Evolutionary conservation across 1,140 invertebrate genomes (phyloP), one percentile per base, ranked within the genome.

Genomic region (Chironomus striatipennis): DNA sequence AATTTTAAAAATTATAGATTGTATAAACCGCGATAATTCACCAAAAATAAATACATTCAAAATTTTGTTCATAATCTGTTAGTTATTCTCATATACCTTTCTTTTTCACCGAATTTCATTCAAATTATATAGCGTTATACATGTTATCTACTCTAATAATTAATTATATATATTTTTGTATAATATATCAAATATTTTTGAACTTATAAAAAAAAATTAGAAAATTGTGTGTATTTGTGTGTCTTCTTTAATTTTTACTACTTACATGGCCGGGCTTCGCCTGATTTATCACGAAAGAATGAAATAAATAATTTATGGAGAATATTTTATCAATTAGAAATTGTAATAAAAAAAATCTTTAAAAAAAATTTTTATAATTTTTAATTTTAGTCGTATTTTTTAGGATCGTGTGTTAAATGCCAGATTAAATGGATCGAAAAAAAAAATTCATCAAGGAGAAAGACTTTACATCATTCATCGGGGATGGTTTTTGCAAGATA

Each of bases 201-300:
- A 57, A 57, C 47, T 57, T n/a, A 57, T 15, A 12, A 57, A 57
- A n/a, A 5, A 57, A 57, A 34, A 34, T n/a, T n/a, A n/a, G n/a
- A n/a, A n/a, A n/a, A n/a, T n/a, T n/a, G 24, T 2, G 24, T 34
- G 24, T 34, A n/a, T n/a, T n/a, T n/a, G 24, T 57, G n/a, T 57
- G 47, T 57, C 47, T 70, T 70, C 20, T 70, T 34, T 18, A n/a
- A 74, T 65, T 17, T 47, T n/a, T 77, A 79, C 85, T 90, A 91
- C 90, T 91, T 89, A 91, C 90, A 86, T 87, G 87, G 78, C 83
- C 85, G 75, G 88, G 89, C 83, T 91, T 91, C 80, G 89, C 90
- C 90, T 91, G 85, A 79, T 79, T n/a, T 18, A 70, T 70, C 20
- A 20, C n/a, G 17, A 70, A 17, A 70, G 17, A 70, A 70, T 70